phyloP scores from a whole-genome alignment of 2,113 vertebrate genomes.

The Leucopsar rothschildi region DNA sequence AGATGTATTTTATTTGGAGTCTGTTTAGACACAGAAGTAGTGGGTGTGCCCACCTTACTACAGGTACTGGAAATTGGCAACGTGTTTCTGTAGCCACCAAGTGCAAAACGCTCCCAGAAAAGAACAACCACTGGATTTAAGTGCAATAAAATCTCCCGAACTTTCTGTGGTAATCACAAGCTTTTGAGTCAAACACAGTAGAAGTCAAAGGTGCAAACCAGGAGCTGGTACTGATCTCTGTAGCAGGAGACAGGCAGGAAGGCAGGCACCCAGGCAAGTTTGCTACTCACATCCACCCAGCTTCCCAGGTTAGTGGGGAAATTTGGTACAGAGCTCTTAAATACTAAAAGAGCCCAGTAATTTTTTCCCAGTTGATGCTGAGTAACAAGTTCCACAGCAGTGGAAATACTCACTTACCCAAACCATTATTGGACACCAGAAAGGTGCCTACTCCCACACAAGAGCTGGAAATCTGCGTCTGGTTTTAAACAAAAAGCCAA shows the following conservation, averaged over 20 bases:
- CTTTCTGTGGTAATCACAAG: neutral
- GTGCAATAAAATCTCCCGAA: neutral
- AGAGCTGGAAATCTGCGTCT: neutral
- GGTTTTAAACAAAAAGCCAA: neutral
- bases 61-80: neutral
- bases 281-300: neutral
- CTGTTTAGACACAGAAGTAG: neutral
- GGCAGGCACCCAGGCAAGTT: neutral
- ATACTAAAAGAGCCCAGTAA: neutral
- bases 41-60: neutral
- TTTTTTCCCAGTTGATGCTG: neutral
- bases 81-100: neutral
- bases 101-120: neutral
- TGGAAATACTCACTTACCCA: neutral
- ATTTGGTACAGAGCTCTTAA: neutral
- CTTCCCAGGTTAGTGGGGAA: neutral
- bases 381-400: neutral
- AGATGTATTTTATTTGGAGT: neutral
- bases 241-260: neutral
- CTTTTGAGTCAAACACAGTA: neutral
- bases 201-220: neutral
- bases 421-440: neutral
- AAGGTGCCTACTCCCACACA: neutral
- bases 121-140: neutral
- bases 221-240: accelerated